phyloP scores from a whole-genome alignment of 2,888 invertebrate species.

The Drosophila anceps region DNA sequence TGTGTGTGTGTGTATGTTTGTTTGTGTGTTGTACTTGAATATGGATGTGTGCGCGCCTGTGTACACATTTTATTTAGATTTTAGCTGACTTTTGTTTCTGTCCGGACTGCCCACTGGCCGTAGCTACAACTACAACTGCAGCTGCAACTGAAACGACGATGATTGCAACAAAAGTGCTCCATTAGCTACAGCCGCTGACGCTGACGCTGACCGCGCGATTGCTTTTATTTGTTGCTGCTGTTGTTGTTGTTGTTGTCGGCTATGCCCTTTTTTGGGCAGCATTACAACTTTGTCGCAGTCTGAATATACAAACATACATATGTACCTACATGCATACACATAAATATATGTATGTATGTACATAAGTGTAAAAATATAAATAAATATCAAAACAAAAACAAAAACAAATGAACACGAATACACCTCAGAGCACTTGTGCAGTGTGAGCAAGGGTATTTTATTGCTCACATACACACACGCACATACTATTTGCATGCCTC shows the following conservation, averaged over 20 bases:
- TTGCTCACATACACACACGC: neutral
- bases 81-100: slow-evolving; percentile 45
- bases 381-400: neutral
- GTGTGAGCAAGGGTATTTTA: slow-evolving; percentile 1
- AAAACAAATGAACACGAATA: neutral
- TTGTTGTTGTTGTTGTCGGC: slow-evolving; percentile 12
- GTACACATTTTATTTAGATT: slow-evolving; percentile 54
- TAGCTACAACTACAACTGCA: slow-evolving; percentile 10
- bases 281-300: slow-evolving; percentile 17
- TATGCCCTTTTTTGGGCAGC: slow-evolving; percentile 1
- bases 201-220: slow-evolving; percentile 20
- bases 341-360: neutral
- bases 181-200: slow-evolving; percentile 39
- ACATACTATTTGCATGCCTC: slow-evolving; percentile 3
- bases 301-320: neutral
- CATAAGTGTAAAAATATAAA: neutral
- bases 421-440: neutral
- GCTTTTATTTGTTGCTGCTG: slow-evolving; percentile 15
- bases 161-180: slow-evolving; percentile 55
- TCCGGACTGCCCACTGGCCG: slow-evolving; percentile 15
- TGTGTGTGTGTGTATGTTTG: neutral
- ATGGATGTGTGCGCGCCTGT: slow-evolving; percentile 25
- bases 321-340: neutral
- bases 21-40: slow-evolving; percentile 11
- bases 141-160: slow-evolving; percentile 10